These are phyloP conservation scores for Heliconius congener DNA, from an alignment of 1,140 invertebrate genomes.

Conservation along the genomic window DNA sequence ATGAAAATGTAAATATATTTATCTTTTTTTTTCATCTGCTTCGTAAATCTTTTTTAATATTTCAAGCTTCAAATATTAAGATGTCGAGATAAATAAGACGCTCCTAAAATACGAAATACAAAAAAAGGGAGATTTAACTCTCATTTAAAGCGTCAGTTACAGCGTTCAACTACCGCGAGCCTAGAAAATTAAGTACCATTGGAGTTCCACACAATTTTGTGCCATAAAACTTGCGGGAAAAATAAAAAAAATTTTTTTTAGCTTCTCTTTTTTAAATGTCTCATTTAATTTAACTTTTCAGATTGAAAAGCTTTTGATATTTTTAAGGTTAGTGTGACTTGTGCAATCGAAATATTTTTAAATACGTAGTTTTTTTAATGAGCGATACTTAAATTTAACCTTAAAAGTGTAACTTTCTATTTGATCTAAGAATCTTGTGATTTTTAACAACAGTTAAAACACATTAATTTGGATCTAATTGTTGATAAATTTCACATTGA, in stretches of 20 bases:
- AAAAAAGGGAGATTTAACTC: constrained; percentile 20
- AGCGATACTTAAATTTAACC: not conserved
- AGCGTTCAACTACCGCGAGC: constrained; percentile 21
- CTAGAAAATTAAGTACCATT: constrained; percentile 26
- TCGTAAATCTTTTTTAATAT: not conserved
- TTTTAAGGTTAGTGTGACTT: not conserved
- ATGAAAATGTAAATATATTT: too few relatives aligned
- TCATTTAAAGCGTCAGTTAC: constrained; percentile 24
- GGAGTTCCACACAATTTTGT: constrained; percentile 30
- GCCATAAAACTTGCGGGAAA: constrained; percentile 15
- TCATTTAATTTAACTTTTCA: constrained; percentile 22
- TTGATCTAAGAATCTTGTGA: not conserved
- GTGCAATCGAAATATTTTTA: not conserved
- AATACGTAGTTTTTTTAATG: not conserved
- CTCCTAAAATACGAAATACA: not conserved
- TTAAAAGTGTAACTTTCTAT: not conserved
- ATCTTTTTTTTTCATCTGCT: too few relatives aligned
- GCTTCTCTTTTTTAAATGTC: constrained; percentile 25
- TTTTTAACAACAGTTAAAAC: not conserved
- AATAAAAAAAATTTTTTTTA: constrained; percentile 2
- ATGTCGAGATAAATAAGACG: not conserved
- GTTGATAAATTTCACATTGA: not conserved
- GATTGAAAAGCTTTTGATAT: constrained; percentile 5
- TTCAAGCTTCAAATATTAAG: not conserved
- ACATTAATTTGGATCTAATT: not conserved